These are phyloP conservation scores for Cassiopea andromeda DNA, from an alignment of 30 jellyfish, hydroid and myxozoan genomes.

Conservation along the genomic window DNA sequence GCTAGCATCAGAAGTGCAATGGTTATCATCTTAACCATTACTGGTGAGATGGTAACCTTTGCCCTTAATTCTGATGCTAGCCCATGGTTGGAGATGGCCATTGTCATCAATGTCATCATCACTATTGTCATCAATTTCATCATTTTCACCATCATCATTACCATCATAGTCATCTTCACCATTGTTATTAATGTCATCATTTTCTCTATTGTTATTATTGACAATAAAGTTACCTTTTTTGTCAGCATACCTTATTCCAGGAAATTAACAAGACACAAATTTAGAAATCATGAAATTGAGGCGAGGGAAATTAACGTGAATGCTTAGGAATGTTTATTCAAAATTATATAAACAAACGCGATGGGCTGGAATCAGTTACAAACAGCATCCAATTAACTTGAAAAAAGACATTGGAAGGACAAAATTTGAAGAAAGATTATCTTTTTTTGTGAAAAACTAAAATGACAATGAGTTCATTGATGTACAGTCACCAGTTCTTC, in stretches of 20 bases:
- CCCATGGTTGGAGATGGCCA: too few relatives aligned
- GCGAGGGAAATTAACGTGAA: not conserved
- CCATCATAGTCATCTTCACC: not conserved
- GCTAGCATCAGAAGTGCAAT: too few relatives aligned
- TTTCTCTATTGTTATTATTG: not conserved
- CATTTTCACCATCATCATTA: not conserved
- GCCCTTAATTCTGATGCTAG: too few relatives aligned
- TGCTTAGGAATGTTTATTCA: not conserved
- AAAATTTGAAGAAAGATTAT: not conserved
- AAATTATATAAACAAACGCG: too few relatives aligned
- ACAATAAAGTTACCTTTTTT: not conserved
- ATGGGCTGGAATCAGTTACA: not conserved
- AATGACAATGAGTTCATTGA: too few relatives aligned
- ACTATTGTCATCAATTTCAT: not conserved
- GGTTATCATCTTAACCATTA: too few relatives aligned
- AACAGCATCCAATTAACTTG: not conserved
- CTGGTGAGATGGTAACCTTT: too few relatives aligned
- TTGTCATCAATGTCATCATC: not conserved
- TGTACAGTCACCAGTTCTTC: too few relatives aligned
- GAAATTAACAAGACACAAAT: not conserved
- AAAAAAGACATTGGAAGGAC: not conserved
- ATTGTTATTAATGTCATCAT: not conserved
- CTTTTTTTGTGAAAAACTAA: not conserved
- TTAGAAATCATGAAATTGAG: not conserved
- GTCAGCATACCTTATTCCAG: not conserved